These are phyloP conservation scores for Aelia acuminata DNA, from an alignment of 2,888 invertebrate species.

Conservation along the genomic window DNA sequence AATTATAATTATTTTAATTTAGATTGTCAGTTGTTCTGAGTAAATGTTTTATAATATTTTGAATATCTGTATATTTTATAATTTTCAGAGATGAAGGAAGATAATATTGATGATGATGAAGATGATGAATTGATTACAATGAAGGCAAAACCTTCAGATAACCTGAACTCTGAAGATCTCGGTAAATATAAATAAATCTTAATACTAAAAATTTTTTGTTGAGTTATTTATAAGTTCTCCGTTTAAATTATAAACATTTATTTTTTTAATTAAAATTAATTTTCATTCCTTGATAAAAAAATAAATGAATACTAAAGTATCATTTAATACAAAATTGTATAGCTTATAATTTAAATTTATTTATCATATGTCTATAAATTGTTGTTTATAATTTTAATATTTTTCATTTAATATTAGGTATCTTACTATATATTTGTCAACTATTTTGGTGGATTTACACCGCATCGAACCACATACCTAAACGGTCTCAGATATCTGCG, in stretches of 20 bases:
- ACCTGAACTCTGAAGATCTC: not conserved
- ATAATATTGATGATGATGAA: not conserved
- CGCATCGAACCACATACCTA: too few species aligned
- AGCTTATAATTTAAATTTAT: not conserved
- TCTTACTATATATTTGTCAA: too few species aligned
- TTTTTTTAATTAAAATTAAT: not conserved
- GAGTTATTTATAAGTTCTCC: not conserved
- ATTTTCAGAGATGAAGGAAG: conserved; percentile 30
- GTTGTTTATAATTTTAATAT: not conserved
- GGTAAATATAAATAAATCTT: not conserved
- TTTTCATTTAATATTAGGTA: not conserved
- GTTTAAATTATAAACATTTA: not conserved
- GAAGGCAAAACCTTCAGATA: not conserved
- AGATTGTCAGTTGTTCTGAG: not conserved
- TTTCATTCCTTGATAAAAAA: not conserved
- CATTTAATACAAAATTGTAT: not conserved
- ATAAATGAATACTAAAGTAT: not conserved
- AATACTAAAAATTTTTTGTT: not conserved
- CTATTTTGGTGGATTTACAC: too few species aligned
- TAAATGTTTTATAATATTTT: not conserved
- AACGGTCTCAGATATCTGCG: too few species aligned
- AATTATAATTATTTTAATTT: not conserved
- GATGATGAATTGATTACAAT: not conserved
- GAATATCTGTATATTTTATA: not conserved
- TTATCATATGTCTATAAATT: conserved; percentile 1